Conservation (phyloP, 2,113 vertebrate species). For the Gobius niger region DNA sequence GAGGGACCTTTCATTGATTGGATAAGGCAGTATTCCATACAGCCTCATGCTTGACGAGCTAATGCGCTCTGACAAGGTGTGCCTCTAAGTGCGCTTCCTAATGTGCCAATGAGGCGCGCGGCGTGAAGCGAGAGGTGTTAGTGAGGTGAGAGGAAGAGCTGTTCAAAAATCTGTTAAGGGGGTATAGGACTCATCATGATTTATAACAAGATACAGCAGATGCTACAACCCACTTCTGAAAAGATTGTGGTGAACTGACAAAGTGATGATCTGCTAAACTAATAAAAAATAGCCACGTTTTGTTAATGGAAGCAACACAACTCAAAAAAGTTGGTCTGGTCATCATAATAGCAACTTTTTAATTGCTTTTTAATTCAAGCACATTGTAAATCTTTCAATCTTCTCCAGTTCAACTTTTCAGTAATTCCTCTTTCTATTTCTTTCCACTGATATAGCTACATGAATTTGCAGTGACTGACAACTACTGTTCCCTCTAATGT, state of each 20-base stretch:
- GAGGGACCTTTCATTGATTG: slow-evolving; percentile 11
- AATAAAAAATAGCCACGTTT: no score
- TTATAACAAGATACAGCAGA: neutral
- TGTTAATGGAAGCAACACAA: no score
- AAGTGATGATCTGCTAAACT: no score
- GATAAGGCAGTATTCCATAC: slow-evolving; percentile 13
- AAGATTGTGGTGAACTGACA: neutral
- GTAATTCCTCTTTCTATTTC: no score
- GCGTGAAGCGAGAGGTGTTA: neutral
- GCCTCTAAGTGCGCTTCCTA: slow-evolving; percentile 12
- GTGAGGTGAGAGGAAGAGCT: neutral
- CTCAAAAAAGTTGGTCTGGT: no score
- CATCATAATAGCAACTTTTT: no score
- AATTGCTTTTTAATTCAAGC: no score
- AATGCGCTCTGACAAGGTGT: slow-evolving; percentile 20
- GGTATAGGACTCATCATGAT: neutral
- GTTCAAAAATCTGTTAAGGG: neutral
- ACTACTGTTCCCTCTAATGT: slow-evolving; percentile 23
- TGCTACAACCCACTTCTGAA: neutral
- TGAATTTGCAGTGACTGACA: slow-evolving; percentile 6
- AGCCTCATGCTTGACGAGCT: slow-evolving; percentile 32
- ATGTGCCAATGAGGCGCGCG: slow-evolving; percentile 12
- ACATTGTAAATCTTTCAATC: no score
- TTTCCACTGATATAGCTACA: neutral
- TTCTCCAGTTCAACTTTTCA: no score